Evolutionary conservation across 2,797 vertebrate genomes (phyloP), one percentile per base, ranked within the genome.

Genomic region (Micromesistius poutassou): DNA sequence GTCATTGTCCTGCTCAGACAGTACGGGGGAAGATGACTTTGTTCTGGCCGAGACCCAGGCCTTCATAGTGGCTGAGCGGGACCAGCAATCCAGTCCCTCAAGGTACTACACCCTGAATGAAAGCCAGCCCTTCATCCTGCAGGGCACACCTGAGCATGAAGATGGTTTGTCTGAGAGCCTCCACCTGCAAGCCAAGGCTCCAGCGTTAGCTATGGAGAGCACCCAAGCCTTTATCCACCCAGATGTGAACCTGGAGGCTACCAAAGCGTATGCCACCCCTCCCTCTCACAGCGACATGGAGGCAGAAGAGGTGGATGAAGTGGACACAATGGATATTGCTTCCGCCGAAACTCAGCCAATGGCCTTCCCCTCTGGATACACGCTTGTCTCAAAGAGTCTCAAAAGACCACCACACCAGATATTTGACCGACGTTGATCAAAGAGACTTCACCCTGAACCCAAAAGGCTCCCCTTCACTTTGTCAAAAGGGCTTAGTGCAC

Each of bases 41-140:
- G 76, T 77, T 2, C 83, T 94, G 22, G 94, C 93, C 0, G 94
- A 94, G 76, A 96, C 95, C 0, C 95, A 95, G 83, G 83, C 87
- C 1, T 96, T 94, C n/a, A 76, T 89, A 40, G 36, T 86, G 46
- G 87, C 87, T 55, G 55, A 40, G 33, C 40, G 8, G 75, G 76
- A 76, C 28, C 14, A 8, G 22, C 77, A 74, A 10, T 75, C 16
- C 12, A 74, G 71, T n/a, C 73, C 30, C 33, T 13, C 46, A 0
- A 6, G 40, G 4, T 74, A 80, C 28, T 77, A 77, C 71, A 71
- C 16, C 3, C 72, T 78, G 25, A 82, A 86, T 3, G 31, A 77
- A 73, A 87, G 76, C 9, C 82, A 78, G 68, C 14, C 76, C 2
- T 88, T 82, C 55, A 30, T 0, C n/a, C 30, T 76, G 1, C 82